Conservation (phyloP, 35 echinoderm and acorn worm genomes). For the Eucidaris tribuloides region DNA sequence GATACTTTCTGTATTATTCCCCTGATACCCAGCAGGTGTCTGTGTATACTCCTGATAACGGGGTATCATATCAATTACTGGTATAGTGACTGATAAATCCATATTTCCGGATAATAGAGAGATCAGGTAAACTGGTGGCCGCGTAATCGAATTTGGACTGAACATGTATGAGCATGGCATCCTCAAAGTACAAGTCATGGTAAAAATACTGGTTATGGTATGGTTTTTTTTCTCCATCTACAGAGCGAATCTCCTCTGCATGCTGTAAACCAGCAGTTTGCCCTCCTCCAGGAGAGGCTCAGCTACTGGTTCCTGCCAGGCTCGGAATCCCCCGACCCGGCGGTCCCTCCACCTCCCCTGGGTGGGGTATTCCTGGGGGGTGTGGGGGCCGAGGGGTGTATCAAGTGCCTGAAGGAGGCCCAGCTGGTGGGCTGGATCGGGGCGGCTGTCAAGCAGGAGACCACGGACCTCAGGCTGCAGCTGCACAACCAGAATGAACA, state of each 20-base stretch:
- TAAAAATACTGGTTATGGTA: no score
- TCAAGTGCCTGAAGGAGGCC: slow-evolving; percentile 61
- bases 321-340: not conserved
- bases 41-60: no score
- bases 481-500: slow-evolving; percentile 59
- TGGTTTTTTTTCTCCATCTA: no score
- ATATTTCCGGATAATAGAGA: no score
- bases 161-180: no score
- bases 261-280: slow-evolving; percentile 30
- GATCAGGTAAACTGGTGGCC: no score
- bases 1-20: no score
- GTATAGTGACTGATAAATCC: no score
- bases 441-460: slow-evolving; percentile 39
- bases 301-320: slow-evolving; percentile 9
- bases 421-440: slow-evolving; percentile 42
- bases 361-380: not conserved
- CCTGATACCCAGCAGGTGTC: no score
- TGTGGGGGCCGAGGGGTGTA: slow-evolving; percentile 32
- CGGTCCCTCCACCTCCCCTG: not conserved
- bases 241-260: slow-evolving; percentile 32
- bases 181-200: no score
- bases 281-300: slow-evolving; percentile 16
- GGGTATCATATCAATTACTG: no score
- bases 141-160: no score
- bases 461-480: slow-evolving; percentile 33